phyloP scores from a whole-genome alignment of 2,888 invertebrate genomes.

The Ochropacha duplaris region DNA sequence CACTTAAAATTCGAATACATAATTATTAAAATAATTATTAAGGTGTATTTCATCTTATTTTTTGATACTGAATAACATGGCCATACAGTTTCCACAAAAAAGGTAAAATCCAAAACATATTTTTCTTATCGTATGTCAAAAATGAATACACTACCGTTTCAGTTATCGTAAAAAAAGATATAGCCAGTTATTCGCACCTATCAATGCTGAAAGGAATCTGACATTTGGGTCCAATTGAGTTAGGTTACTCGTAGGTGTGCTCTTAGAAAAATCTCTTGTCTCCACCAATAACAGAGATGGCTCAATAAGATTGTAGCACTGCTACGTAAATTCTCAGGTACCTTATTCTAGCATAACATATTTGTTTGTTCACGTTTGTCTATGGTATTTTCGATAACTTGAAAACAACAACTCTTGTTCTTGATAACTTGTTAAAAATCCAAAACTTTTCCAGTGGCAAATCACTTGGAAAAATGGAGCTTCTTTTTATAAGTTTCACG shows the following conservation, averaged over 20 bases:
- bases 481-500: neutral
- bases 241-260: neutral
- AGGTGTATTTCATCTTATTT: no score
- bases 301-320: neutral
- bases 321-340: neutral
- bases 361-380: neutral
- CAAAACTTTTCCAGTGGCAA: neutral
- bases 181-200: neutral
- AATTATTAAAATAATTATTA: no score
- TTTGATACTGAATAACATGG: no score
- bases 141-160: neutral
- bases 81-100: neutral
- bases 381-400: neutral
- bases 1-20: no score
- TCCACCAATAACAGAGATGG: neutral
- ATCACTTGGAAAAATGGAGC: neutral
- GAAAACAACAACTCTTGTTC: neutral
- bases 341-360: neutral
- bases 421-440: neutral
- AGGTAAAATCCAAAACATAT: neutral
- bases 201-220: neutral
- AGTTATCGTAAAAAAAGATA: neutral
- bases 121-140: neutral
- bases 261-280: slow-evolving; percentile 1
- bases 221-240: neutral